These are phyloP conservation scores for Cephus pulcher DNA, from an alignment of 2,888 invertebrate genomes.

Conservation along the genomic window DNA sequence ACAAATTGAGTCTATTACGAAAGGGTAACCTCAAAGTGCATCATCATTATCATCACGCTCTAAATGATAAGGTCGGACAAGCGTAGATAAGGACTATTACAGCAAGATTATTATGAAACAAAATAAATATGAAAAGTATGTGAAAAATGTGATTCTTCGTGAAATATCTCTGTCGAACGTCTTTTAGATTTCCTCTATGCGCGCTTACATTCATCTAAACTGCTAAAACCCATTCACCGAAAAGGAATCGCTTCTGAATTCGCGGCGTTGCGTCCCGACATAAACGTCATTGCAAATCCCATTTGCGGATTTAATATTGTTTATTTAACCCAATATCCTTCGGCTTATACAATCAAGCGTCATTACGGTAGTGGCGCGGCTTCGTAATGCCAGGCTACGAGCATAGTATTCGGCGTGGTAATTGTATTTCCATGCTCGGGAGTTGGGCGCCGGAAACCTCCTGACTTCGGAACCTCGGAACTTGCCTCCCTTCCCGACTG, in stretches of 20 bases:
- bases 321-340: slow-evolving; percentile 65
- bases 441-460: slow-evolving; percentile 32
- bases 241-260: neutral
- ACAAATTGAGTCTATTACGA: neutral
- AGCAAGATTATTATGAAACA: neutral
- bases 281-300: slow-evolving; percentile 38
- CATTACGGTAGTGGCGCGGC: slow-evolving; percentile 51
- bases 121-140: neutral
- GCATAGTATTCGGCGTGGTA: slow-evolving; percentile 52
- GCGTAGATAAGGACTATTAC: too few species aligned
- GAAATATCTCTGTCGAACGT: neutral
- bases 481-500: slow-evolving; percentile 28
- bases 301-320: slow-evolving; percentile 62
- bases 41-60: neutral
- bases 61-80: too few species aligned
- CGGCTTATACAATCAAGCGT: slow-evolving; percentile 63
- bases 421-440: slow-evolving; percentile 64
- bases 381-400: slow-evolving; percentile 33
- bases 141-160: neutral
- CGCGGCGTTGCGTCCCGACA: slow-evolving; percentile 7
- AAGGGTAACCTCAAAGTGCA: neutral
- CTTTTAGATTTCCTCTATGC: neutral
- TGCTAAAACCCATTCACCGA: neutral
- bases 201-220: neutral
- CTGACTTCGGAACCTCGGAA: slow-evolving; percentile 7